These are phyloP conservation scores for Leucoraja ocellata DNA, from an alignment of 2,797 vertebrate species.

Conservation along the genomic window DNA sequence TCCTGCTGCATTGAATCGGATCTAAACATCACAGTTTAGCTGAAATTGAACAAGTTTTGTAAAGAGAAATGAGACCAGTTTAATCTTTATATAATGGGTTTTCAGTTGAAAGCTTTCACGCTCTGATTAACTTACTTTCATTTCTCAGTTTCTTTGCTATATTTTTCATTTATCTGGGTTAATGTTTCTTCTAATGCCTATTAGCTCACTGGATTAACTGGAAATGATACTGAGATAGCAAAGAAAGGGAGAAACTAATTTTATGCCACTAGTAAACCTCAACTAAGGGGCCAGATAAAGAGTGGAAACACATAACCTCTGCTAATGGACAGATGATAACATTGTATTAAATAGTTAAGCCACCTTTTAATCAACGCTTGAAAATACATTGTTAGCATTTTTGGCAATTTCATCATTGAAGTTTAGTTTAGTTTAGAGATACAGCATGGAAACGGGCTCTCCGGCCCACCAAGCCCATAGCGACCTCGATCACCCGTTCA, in stretches of 20 bases:
- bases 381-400: neutral
- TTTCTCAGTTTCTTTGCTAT: conserved; percentile 24
- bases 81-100: neutral
- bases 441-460: too few species aligned
- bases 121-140: conserved; percentile 11
- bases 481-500: too few species aligned
- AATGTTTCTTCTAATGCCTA: conserved; percentile 5
- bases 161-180: neutral
- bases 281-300: neutral
- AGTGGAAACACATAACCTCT: neutral
- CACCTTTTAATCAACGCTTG: neutral
- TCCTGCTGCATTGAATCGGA: neutral
- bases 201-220: conserved; percentile 21
- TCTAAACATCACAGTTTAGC: neutral
- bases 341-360: conserved; percentile 10
- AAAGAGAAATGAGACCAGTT: neutral
- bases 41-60: conserved; percentile 7
- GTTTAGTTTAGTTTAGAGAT: too few species aligned
- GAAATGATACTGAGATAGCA: conserved; percentile 32
- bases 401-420: neutral
- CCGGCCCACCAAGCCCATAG: too few species aligned
- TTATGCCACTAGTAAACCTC: neutral
- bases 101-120: conserved; percentile 1
- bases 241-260: neutral
- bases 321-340: conserved; percentile 15